Evolutionary conservation across 2,888 invertebrate genomes (phyloP), one percentile per base, ranked within the genome.

Genomic region (Troides helena): DNA sequence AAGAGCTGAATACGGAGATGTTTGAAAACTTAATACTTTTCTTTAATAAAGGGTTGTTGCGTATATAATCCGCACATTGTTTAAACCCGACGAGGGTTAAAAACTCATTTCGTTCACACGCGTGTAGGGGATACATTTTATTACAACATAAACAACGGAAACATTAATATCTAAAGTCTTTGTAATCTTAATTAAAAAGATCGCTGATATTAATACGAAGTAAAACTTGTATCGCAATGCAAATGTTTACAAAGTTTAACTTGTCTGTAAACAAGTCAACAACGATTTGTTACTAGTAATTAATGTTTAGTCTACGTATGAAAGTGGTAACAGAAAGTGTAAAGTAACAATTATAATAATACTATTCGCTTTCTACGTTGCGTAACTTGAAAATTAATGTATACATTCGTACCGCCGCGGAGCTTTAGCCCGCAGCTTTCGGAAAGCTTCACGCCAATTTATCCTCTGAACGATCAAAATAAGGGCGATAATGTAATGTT

Each of bases 361-460:
- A 69, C 39, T 56, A 23, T 56, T 68, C 53, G 61, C 69, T 39
- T 59, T 56, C 64, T 25, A 14, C 43, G 46, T 53, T 60, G 36
- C 61, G 65, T 65, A 56, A 43, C 56, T 69, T 65, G 62, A 46
- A 69, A 65, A 65, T 65, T 69, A 65, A 69, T 57, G 69, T 65
- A 43, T 65, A 65, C 56, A 65, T 56, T 30, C 30, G 8, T 25
- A 30, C 58, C 17, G 25, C 43, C 62, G 39, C 25, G 10, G 21
- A n/a, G 8, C 7, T 43, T n/a, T 30, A 25, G 30, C 30, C 30
- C 10, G 46, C 12, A 12, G 46, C 12, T 46, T 46, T 46, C 2
- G 46, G 14, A 14, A 46, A 46, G 46, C 46, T 46, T 4, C 46
- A 62, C 23, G 46, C 62, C n/a, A 69, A 65, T 43, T 30, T 62